These are phyloP conservation scores for Netelia virgata DNA, from an alignment of 2,888 invertebrate genomes.

Conservation along the genomic window DNA sequence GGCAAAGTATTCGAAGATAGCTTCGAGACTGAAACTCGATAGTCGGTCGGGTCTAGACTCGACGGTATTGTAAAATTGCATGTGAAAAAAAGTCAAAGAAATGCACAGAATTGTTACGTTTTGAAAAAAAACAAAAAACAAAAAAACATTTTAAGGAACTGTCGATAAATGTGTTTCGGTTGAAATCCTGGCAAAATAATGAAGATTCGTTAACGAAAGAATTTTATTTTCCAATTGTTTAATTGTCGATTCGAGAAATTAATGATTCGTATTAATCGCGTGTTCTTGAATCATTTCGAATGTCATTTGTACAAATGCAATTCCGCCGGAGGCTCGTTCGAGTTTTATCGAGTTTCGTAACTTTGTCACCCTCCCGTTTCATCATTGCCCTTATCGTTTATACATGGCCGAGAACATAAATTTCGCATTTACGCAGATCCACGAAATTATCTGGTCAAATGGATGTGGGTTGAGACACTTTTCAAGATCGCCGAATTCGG, in stretches of 20 bases:
- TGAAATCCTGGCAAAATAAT: too few species aligned
- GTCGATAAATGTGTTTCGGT: too few species aligned
- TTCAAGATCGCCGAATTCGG: conserved; percentile 79
- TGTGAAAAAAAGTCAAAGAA: background rate
- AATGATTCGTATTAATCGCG: too few species aligned
- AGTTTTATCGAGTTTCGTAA: background rate
- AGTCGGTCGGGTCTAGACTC: background rate
- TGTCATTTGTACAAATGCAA: too few species aligned
- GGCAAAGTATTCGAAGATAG: conserved; percentile 31
- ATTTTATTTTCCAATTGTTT: too few species aligned
- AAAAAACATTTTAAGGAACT: too few species aligned
- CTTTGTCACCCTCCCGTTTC: conserved; percentile 1
- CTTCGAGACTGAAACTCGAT: conserved; percentile 38
- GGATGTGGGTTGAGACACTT: conserved; percentile 76
- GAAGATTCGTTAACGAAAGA: too few species aligned
- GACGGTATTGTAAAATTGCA: conserved; percentile 26
- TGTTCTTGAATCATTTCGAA: too few species aligned
- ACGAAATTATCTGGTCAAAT: conserved; percentile 74
- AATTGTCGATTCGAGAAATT: too few species aligned
- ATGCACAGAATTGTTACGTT: too few species aligned
- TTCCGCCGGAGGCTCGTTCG: background rate
- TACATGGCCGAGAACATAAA: background rate
- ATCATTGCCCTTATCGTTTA: background rate
- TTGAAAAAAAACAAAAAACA: too few species aligned
- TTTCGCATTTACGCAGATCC: conserved; percentile 73